Percentiles rank a stretch among this genome's conserved stretches.
These are phyloP conservation scores for Phrynosoma platyrhinos DNA, from an alignment of 2,113 vertebrate species.

Conservation along the genomic window DNA sequence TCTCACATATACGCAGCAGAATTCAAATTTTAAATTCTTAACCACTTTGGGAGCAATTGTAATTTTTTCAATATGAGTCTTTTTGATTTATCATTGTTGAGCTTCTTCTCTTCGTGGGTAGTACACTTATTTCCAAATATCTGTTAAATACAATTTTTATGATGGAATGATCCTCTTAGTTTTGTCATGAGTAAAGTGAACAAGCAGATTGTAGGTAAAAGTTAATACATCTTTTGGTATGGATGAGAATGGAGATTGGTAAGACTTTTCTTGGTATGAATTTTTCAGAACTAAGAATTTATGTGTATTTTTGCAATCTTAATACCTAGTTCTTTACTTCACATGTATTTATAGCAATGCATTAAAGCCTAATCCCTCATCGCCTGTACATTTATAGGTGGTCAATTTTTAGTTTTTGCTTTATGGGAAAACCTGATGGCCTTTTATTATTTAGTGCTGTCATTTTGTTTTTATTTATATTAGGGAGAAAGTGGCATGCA, in stretches of 20 bases:
- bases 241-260: neutral
- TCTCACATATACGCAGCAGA: neutral
- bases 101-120: neutral
- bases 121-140: neutral
- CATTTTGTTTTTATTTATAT: constrained; percentile 68
- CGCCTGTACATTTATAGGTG: constrained; percentile 63
- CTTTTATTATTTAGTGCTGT: constrained; percentile 63
- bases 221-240: constrained; percentile 4
- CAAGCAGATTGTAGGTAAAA: constrained; percentile 8
- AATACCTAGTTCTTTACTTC: constrained; percentile 35
- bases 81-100: neutral
- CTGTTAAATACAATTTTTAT: neutral
- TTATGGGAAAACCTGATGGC: constrained; percentile 67
- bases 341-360: constrained; percentile 38
- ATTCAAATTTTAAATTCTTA: neutral
- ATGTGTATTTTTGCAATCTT: constrained; percentile 11
- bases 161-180: constrained; percentile 4
- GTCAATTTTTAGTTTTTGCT: constrained; percentile 58
- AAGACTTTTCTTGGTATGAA: neutral
- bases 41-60: neutral
- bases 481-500: constrained; percentile 56
- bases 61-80: neutral
- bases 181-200: constrained; percentile 1
- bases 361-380: constrained; percentile 67
- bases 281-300: constrained; percentile 7